These are phyloP conservation scores for Oceanites oceanicus DNA, from an alignment of 2,113 vertebrate genomes.

Conservation along the genomic window DNA sequence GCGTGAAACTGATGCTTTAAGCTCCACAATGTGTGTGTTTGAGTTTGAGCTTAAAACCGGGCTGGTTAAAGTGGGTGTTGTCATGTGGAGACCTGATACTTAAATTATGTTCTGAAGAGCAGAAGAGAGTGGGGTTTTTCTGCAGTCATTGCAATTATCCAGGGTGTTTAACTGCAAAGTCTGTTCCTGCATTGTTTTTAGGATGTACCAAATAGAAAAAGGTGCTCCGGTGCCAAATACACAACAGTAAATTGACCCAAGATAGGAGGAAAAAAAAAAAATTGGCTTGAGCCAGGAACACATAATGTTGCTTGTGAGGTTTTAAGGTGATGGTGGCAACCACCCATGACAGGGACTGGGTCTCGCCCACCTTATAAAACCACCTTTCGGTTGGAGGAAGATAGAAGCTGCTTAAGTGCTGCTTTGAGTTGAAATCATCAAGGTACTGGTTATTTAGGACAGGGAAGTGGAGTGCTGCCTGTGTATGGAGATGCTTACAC, in stretches of 20 bases:
- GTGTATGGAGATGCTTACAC: not conserved
- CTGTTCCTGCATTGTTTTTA: not conserved
- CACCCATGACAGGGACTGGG: rapidly evolving
- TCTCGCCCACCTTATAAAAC: not conserved
- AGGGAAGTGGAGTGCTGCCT: not conserved
- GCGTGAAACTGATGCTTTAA: not conserved
- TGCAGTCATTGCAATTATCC: not conserved
- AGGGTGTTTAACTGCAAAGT: not conserved
- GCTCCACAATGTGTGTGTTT: rapidly evolving
- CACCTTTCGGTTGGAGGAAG: not conserved
- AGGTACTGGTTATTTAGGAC: not conserved
- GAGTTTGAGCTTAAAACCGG: not conserved
- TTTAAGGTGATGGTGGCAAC: not conserved
- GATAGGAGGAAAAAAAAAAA: no score
- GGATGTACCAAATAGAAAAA: not conserved
- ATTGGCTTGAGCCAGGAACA: not conserved
- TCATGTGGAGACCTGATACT: rapidly evolving
- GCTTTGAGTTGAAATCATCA: constrained; percentile 18
- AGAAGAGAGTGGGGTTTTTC: not conserved
- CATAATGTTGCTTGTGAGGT: not conserved
- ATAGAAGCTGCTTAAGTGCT: constrained; percentile 24
- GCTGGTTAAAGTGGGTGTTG: not conserved
- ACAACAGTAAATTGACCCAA: not conserved
- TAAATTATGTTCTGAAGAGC: not conserved
- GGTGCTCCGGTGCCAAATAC: not conserved